These are phyloP conservation scores for Drosophila kanapiae DNA, from an alignment of 1,140 invertebrate genomes.

Conservation along the genomic window DNA sequence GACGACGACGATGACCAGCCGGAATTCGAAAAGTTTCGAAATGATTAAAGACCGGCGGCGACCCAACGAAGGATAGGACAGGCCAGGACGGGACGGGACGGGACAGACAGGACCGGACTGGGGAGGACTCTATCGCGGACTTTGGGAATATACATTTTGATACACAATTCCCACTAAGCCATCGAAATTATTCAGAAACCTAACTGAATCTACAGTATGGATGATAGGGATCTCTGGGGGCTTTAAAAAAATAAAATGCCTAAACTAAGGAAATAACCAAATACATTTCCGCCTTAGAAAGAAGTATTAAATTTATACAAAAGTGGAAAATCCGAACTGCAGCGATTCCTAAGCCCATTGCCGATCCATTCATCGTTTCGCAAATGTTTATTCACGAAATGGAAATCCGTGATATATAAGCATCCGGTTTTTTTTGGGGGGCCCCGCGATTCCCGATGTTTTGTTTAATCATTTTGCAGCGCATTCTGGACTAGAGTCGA, in stretches of 20 bases:
- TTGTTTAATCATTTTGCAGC: constrained; percentile 51
- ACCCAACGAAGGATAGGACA: no score
- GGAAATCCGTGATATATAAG: constrained; percentile 45
- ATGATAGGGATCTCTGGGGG: constrained; percentile 4
- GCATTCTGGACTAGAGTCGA: constrained; percentile 16
- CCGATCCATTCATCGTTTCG: neutral
- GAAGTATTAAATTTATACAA: no score
- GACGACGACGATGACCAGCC: constrained; percentile 16
- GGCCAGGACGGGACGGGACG: no score
- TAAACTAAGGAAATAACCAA: no score
- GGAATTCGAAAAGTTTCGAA: constrained; percentile 16
- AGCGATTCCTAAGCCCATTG: neutral
- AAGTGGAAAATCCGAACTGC: no score
- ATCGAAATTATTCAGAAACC: constrained; percentile 9
- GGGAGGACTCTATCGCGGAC: neutral
- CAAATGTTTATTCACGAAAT: constrained; percentile 38
- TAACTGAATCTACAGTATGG: neutral
- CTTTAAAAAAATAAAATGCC: no score
- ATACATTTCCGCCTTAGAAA: no score
- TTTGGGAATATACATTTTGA: constrained; percentile 15
- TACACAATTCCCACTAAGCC: constrained; percentile 1
- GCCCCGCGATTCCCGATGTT: constrained; percentile 18
- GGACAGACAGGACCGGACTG: no score
- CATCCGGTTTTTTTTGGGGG: constrained; percentile 2
- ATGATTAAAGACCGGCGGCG: constrained; percentile 13